Conservation (phyloP, 2,113 vertebrate genomes). For the Crotalus helleri region DNA sequence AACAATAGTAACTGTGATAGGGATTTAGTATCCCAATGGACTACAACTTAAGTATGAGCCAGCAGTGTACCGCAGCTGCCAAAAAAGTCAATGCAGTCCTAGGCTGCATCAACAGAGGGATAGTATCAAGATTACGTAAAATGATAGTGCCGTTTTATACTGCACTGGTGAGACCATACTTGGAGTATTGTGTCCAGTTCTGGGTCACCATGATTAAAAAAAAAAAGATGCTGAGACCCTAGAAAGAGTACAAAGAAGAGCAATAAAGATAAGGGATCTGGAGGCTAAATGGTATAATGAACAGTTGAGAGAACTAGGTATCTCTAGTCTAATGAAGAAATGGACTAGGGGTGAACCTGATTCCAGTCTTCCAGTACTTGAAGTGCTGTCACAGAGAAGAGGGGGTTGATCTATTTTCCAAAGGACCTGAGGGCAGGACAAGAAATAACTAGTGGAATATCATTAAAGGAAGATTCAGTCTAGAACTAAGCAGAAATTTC, state of each 20-base stretch:
- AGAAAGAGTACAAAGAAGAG: background rate
- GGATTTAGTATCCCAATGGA: no score
- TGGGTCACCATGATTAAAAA: background rate
- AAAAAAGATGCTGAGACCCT: background rate
- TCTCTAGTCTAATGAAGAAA: no score
- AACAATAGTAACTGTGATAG: no score
- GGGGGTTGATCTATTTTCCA: no score
- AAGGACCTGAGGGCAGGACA: no score
- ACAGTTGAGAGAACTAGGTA: background rate
- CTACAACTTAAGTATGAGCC: no score
- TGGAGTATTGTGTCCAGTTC: background rate
- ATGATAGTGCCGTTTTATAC: background rate
- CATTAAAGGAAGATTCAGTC: no score
- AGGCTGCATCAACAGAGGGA: background rate
- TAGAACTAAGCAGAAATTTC: no score
- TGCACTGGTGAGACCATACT: background rate
- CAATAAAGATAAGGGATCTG: background rate
- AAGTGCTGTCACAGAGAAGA: no score
- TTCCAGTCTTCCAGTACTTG: no score
- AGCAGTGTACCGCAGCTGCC: background rate
- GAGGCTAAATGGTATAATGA: background rate
- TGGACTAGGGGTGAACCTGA: background rate
- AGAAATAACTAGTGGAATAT: no score
- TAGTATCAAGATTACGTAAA: background rate
- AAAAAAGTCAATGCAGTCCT: background rate